These are phyloP conservation scores for Gymnobelideus leadbeateri DNA, from an alignment of 2,113 vertebrate species.

Conservation along the genomic window DNA sequence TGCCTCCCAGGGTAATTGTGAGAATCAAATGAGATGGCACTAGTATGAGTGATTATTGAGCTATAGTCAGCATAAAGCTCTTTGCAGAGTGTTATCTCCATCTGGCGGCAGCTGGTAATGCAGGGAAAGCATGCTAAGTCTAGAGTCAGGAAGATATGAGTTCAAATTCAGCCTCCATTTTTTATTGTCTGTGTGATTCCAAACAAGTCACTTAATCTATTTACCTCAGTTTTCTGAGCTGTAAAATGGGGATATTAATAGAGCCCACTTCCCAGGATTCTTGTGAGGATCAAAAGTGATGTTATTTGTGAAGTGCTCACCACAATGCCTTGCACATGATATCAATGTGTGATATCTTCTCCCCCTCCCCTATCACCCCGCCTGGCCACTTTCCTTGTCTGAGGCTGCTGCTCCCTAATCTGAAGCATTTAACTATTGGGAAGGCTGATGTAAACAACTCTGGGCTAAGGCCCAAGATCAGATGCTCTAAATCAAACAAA, in stretches of 20 bases:
- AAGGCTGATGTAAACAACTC: neutral
- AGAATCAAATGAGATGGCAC: neutral
- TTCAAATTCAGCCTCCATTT: neutral
- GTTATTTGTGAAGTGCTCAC: neutral
- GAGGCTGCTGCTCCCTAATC: neutral
- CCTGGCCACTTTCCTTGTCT: neutral
- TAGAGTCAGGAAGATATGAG: neutral
- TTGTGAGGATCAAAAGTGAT: neutral
- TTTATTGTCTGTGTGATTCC: neutral
- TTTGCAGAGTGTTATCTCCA: neutral
- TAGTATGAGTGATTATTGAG: neutral
- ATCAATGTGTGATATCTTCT: neutral
- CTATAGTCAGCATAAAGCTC: neutral
- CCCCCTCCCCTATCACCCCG: neutral
- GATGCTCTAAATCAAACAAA: neutral
- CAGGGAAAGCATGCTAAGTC: too few relatives aligned
- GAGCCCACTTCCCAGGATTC: neutral
- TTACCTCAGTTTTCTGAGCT: neutral
- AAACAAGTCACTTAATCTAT: neutral
- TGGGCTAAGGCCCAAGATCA: neutral
- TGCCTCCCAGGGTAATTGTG: neutral
- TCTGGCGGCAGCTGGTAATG: neutral
- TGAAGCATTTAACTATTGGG: neutral
- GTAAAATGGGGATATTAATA: neutral
- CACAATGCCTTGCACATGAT: neutral